A percentile compares a stretch with the other conserved stretches of the same genome.
Conservation (phyloP, 92 coral and sea anemone genomes). For the Galaxea fascicularis region DNA sequence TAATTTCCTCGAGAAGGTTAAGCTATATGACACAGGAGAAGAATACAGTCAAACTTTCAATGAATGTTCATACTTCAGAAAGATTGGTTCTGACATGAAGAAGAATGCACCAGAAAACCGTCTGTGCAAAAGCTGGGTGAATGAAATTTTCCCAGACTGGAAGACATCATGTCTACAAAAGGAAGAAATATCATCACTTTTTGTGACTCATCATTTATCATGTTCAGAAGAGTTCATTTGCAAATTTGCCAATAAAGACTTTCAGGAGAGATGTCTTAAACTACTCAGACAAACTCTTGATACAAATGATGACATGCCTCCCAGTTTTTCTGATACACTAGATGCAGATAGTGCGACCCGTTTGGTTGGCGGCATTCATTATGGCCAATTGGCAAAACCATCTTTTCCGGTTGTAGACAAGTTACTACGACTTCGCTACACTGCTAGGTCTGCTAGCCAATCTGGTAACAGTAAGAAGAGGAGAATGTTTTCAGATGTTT, state of each 20-base stretch:
- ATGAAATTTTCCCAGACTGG: conserved; percentile 12
- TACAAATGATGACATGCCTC: neutral
- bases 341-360: neutral
- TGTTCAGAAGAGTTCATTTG: neutral
- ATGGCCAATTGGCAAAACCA: conserved; percentile 61
- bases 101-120: fast-evolving
- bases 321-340: neutral
- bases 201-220: neutral
- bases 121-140: neutral
- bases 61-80: neutral
- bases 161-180: neutral
- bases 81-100: neutral
- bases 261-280: neutral
- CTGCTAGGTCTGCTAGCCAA: conserved; percentile 33
- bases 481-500: conserved; percentile 44
- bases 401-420: conserved; percentile 52
- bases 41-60: too few relatives aligned
- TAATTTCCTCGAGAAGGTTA: neutral
- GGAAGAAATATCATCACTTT: neutral
- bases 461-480: neutral
- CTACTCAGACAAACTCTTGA: neutral
- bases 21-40: neutral
- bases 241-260: neutral
- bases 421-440: conserved; percentile 29
- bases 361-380: conserved; percentile 31